Conservation (phyloP, 2,113 vertebrate genomes). For the Bostrychus sinensis region DNA sequence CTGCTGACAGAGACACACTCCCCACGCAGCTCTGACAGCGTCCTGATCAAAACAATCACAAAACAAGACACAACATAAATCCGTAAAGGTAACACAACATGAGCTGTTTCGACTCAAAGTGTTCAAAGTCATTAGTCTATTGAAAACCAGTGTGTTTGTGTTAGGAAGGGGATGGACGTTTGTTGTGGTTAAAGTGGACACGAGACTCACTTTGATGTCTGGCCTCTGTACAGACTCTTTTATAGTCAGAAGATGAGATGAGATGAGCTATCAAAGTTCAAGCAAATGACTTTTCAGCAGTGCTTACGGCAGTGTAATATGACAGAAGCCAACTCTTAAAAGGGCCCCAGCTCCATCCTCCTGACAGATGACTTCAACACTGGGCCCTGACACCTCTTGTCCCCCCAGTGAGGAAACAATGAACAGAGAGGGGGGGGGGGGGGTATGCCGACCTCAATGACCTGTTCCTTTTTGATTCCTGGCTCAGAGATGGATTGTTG, state of each 20-base stretch:
- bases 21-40: constrained; percentile 76
- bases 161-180: constrained; percentile 46
- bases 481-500: constrained; percentile 47
- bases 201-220: constrained; percentile 58
- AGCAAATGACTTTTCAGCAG: constrained; percentile 62
- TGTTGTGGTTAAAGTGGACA: constrained; percentile 33
- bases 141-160: constrained; percentile 17
- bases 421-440: too few relatives aligned
- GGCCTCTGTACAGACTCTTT: constrained; percentile 36
- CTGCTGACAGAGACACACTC: constrained; percentile 70
- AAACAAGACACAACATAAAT: constrained; percentile 2
- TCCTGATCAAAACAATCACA: constrained; percentile 69
- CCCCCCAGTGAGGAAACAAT: constrained; percentile 51
- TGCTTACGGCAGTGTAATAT: constrained; percentile 45
- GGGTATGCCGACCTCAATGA: constrained; percentile 45
- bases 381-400: constrained; percentile 52
- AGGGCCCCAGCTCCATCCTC: constrained; percentile 41
- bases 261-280: constrained; percentile 62
- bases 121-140: constrained; percentile 2
- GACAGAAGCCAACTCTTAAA: constrained; percentile 44
- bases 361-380: constrained; percentile 68
- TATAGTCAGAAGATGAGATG: constrained; percentile 46
- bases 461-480: constrained; percentile 70
- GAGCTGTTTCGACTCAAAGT: constrained; percentile 14
- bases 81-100: constrained; percentile 8